phyloP scores from a whole-genome alignment of 2,888 invertebrate genomes.

The Candidula unifasciata region DNA sequence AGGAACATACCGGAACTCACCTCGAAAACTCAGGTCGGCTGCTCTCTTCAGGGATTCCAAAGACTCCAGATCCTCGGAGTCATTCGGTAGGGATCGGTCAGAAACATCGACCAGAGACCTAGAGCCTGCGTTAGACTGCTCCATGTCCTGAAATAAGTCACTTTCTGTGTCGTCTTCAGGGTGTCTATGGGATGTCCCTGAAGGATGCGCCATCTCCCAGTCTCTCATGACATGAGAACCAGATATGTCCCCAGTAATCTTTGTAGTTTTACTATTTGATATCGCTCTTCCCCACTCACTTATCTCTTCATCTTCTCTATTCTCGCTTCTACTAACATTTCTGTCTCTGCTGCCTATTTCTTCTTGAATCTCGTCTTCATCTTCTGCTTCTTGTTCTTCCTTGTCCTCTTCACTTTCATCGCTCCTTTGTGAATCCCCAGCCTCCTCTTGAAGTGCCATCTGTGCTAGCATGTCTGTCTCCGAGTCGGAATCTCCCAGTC shows the following conservation, averaged over 20 bases:
- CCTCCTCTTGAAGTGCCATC: not conserved
- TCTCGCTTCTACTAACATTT: not conserved
- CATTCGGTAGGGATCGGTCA: not conserved
- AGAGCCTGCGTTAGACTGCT: not conserved
- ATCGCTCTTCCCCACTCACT: not conserved
- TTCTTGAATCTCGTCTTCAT: not conserved
- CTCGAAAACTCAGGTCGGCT: not conserved
- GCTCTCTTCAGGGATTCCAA: not conserved
- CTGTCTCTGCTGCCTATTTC: not conserved
- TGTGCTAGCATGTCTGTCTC: not conserved
- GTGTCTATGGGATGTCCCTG: too few relatives aligned
- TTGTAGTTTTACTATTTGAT: not conserved
- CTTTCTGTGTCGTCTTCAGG: not conserved
- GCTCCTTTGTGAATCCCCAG: not conserved
- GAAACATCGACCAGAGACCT: not conserved
- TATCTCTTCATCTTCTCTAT: not conserved
- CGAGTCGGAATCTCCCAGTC: not conserved
- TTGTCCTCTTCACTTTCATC: not conserved
- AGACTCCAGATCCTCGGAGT: not conserved
- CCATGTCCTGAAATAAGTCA: not conserved
- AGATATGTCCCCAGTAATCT: not conserved
- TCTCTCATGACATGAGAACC: too few relatives aligned
- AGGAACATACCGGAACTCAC: constrained; percentile 6
- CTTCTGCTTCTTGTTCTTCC: not conserved
- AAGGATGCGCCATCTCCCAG: too few relatives aligned